Evolutionary conservation across 2,888 invertebrate species (phyloP).

Genomic region (Chaetoderma sp.): DNA sequence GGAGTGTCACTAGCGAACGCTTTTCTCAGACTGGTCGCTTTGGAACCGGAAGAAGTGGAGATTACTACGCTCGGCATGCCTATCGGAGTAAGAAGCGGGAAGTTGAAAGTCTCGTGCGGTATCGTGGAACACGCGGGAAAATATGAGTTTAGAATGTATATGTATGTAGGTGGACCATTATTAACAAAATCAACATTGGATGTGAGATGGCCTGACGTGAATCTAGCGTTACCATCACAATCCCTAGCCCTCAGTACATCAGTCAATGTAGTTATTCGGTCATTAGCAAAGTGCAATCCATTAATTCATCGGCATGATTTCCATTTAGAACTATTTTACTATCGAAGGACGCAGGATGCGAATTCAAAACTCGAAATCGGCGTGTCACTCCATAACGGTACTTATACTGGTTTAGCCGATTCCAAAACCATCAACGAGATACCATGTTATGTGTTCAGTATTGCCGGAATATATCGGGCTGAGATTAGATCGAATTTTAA

Average conservation of each 20-base stretch:
- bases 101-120: slow-evolving; percentile 53
- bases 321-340: slow-evolving; percentile 36
- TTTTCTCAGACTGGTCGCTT: slow-evolving; percentile 48
- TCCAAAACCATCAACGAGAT: not conserved
- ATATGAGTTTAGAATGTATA: slow-evolving; percentile 52
- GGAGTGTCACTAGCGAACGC: slow-evolving; percentile 52
- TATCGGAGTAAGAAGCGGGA: slow-evolving; percentile 38
- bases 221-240: slow-evolving; percentile 41
- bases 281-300: slow-evolving; percentile 49
- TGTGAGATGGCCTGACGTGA: slow-evolving; percentile 52
- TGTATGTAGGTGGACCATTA: slow-evolving; percentile 47
- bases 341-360: slow-evolving; percentile 14
- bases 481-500: slow-evolving; percentile 47
- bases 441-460: slow-evolving; percentile 52
- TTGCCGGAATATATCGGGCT: slow-evolving; percentile 54
- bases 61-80: slow-evolving; percentile 43
- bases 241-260: slow-evolving; percentile 49
- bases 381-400: not conserved
- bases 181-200: slow-evolving; percentile 41
- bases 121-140: slow-evolving; percentile 57
- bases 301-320: slow-evolving; percentile 44
- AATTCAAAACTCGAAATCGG: too few relatives aligned
- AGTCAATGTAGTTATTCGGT: slow-evolving; percentile 43
- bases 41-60: slow-evolving; percentile 33
- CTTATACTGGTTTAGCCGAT: not conserved